Evolutionary conservation across 1,140 invertebrate genomes (phyloP), one percentile per base, ranked within the genome.

Genomic region (Odontomachus brunneus): DNA sequence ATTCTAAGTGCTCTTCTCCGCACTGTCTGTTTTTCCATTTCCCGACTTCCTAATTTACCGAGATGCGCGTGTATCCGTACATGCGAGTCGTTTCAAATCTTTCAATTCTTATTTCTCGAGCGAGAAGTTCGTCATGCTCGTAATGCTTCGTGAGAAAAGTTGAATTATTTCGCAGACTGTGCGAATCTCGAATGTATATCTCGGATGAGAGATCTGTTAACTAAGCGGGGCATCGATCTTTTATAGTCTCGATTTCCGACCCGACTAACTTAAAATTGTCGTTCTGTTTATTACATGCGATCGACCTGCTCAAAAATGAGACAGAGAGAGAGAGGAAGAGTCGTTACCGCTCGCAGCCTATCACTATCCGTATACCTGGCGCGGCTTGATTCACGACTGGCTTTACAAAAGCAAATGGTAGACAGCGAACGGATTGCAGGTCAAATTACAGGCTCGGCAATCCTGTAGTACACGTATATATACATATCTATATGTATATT

Each of bases 371-470:
- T 22, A 49, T 78, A 84, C 78, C 55, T 74, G 53, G 63, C 55
- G 22, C 24, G 69, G 49, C 74, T 73, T 67, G 85, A 82, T 85
- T 71, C 76, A 82, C 76, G 84, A 75, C 57, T 85, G 49, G 62
- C 63, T 82, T 83, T 57, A 62, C 69, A 59, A 85, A 85, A 86
- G 76, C 69, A 85, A 86, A 86, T 82, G 83, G 76, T 49, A 86
- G 85, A 85, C 63, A 57, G 62, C 44, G 69, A 63, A 86, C 57
- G 71, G 69, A 86, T 85, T 65, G 55, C 76, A 49, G 78, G 11
- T 82, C 59, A 86, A 86, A 86, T 86, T 86, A 86, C 84, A 85
- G 71, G 55, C 69, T 82, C 63, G 69, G 49, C 83, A 62, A 55
- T 69, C 38, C 49, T 63, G 49, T 85, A 59, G 59, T 33, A 33